Evolutionary conservation across 2,113 vertebrate species (phyloP).

Genomic region (Spermophilus dauricus): DNA sequence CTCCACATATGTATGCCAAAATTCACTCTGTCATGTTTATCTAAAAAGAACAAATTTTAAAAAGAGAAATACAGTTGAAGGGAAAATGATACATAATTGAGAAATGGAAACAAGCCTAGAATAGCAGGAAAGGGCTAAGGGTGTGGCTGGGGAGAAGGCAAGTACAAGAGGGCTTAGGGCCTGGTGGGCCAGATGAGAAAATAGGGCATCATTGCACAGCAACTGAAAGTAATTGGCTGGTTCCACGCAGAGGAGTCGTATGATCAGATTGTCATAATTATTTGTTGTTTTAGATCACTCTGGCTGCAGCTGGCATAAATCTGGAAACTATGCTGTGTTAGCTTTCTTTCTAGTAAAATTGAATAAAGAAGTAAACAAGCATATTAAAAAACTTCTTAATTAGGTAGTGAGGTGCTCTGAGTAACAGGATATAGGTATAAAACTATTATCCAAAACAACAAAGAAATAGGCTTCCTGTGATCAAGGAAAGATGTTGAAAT

Average conservation of each 20-base stretch:
- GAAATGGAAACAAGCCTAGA: neutral
- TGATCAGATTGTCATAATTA: neutral
- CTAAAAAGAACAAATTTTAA: too few relatives aligned
- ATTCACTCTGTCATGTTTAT: too few relatives aligned
- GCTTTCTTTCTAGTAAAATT: conserved; percentile 20
- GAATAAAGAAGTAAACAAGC: neutral
- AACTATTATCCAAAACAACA: neutral
- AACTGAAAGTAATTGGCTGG: neutral
- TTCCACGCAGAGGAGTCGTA: neutral
- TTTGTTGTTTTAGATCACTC: neutral
- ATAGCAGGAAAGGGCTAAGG: neutral
- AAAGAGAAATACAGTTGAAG: neutral
- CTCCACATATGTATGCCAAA: too few relatives aligned
- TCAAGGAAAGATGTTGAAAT: conserved; percentile 11
- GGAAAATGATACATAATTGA: neutral
- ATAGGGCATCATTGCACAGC: neutral
- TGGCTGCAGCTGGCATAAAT: neutral
- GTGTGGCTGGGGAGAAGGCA: neutral
- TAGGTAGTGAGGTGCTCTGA: neutral
- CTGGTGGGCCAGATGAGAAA: neutral
- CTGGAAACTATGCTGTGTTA: neutral
- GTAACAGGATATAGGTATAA: conserved; percentile 14
- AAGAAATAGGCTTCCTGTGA: conserved; percentile 4
- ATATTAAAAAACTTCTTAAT: neutral
- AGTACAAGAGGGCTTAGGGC: neutral